A percentile compares a stretch with the other conserved stretches of the same genome.
Conservation (phyloP, 2,888 invertebrate genomes). For the Standfussiana lucernea region DNA sequence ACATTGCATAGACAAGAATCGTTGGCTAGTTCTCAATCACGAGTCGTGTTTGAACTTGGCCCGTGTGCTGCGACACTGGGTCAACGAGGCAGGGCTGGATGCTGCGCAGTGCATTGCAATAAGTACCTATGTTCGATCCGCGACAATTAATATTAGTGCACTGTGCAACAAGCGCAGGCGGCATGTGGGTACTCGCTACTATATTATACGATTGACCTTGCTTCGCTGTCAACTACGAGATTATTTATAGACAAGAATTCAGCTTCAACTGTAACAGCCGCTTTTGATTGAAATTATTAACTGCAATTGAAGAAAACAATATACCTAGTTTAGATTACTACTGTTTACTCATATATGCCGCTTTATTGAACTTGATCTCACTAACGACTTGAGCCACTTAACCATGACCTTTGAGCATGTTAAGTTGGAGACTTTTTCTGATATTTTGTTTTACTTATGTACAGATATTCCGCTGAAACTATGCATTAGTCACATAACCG, state of each 20-base stretch:
- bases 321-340: slow-evolving; percentile 37
- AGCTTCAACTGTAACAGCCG: slow-evolving; percentile 67
- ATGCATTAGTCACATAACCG: slow-evolving; percentile 15
- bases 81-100: slow-evolving; percentile 76
- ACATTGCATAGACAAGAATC: slow-evolving; percentile 74
- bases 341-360: slow-evolving; percentile 20
- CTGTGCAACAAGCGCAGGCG: slow-evolving; percentile 68
- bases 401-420: slow-evolving; percentile 26
- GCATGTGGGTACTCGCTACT: slow-evolving; percentile 48
- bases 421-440: slow-evolving; percentile 14
- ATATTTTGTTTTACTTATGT: slow-evolving; percentile 1
- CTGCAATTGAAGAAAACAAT: slow-evolving; percentile 55
- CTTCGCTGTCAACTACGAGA: slow-evolving; percentile 61
- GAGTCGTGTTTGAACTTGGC: slow-evolving; percentile 84
- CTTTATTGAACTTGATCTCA: slow-evolving; percentile 51
- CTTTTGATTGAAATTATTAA: slow-evolving; percentile 62
- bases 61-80: slow-evolving; percentile 77
- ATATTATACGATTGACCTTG: slow-evolving; percentile 61
- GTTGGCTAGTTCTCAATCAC: slow-evolving; percentile 70
- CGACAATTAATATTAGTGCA: slow-evolving; percentile 74
- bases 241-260: slow-evolving; percentile 70
- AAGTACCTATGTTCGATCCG: slow-evolving; percentile 67
- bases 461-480: not conserved
- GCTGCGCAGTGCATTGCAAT: slow-evolving; percentile 70
- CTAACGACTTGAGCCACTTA: slow-evolving; percentile 48